These are phyloP conservation scores for Melinaea marsaeus DNA, from an alignment of 2,888 invertebrate genomes.

Conservation along the genomic window DNA sequence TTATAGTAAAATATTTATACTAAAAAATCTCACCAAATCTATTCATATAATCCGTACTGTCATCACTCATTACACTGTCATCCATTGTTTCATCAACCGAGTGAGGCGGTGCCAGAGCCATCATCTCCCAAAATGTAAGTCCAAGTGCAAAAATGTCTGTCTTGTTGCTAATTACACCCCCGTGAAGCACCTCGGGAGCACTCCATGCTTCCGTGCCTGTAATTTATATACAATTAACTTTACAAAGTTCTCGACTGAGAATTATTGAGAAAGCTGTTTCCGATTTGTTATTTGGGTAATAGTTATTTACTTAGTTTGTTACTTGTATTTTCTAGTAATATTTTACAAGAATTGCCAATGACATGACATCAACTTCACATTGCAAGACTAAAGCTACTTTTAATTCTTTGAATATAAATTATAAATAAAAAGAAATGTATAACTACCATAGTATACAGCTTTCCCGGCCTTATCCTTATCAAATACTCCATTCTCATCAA, in stretches of 20 bases:
- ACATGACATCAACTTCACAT: no score
- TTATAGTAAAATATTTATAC: background rate
- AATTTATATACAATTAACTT: constrained; percentile 1
- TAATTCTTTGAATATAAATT: no score
- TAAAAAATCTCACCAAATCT: constrained; percentile 49
- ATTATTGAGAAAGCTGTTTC: no score
- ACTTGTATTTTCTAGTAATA: no score
- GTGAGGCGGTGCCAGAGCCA: constrained; percentile 84
- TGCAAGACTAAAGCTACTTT: no score
- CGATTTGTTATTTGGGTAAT: no score
- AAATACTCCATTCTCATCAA: constrained; percentile 80
- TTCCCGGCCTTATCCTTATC: constrained; percentile 73
- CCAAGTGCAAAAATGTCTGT: constrained; percentile 90
- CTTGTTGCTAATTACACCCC: constrained; percentile 80
- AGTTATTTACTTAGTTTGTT: no score
- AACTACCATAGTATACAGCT: constrained; percentile 78
- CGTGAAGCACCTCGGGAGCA: constrained; percentile 85
- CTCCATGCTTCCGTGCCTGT: constrained; percentile 87
- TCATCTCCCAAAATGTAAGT: constrained; percentile 88
- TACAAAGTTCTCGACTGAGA: background rate
- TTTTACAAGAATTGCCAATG: no score
- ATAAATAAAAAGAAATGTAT: no score
- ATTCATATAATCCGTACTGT: constrained; percentile 47
- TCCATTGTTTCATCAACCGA: constrained; percentile 49
- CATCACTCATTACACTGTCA: constrained; percentile 39